Base-by-base conservation (phyloP, 2,113 vertebrate species). In the Arvicanthis niloticus region DNA sequence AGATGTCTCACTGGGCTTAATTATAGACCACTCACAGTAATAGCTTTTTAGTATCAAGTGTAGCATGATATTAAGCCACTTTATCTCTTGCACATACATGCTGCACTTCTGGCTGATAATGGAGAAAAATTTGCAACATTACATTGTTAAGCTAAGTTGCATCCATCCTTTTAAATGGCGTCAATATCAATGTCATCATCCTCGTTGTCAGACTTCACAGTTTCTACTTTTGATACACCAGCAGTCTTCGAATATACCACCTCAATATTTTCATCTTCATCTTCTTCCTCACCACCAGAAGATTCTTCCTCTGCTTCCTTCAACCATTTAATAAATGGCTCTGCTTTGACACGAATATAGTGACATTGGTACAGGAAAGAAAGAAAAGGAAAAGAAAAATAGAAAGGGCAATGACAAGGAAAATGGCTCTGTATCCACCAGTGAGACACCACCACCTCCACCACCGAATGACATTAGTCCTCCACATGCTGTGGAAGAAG, bases 121-220 rank as follows among this genome's bases (percentile, higher is more conserved):
- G 97, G 96, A 97, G 96, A 97, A 97, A 97, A 96, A 80, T 96
- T 97, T 98, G 97, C 97, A 98, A 98, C 97, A 91, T 97, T 96
- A 98, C 58, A 97, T 97, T 98, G 98, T 87, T 98, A 98, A 98
- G 98, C 98, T 98, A 96, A 40, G 96, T 91, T 95, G 94, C 94
- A 93, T 95, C 93, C 97, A 93, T 97, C 97, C 96, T 92, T 98
- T 99, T 99, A 99, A 99, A 99, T 99, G 96, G 99, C 99, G 98
- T 99, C 99, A 22, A 99, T 99, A 98, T 99, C 99, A n/a, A 99
- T 99, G 98, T 99, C 99, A 0, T 99, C 99, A 45, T 99, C 99
- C 97, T 99, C 99, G 77, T 95, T 99, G 97, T 98, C 99, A 65
- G 99, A 98, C 98, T 99, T 99, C 98, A 99, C 99, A 58, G 99